Base-by-base conservation (phyloP, 2,888 invertebrate species). In the Nasonovia ribisnigri region DNA sequence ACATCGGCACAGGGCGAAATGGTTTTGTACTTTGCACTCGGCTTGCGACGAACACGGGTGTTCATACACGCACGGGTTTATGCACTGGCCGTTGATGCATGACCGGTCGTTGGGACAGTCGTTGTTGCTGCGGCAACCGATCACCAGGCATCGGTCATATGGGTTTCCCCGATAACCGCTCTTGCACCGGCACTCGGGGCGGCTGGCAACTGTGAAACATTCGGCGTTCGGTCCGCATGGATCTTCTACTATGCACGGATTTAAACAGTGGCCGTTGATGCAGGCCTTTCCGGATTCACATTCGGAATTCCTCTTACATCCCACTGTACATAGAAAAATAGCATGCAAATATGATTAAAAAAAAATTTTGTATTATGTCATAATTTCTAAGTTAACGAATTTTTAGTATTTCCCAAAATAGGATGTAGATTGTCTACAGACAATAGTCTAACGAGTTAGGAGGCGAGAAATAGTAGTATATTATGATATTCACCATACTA, bases 101-200 rank as follows among this genome's bases (percentile, higher is more conserved):
- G 98, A 97, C 95, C 98, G 97, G 95, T 98, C 98, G 89, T 96
- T 96, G 24, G 98, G 98, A 95, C 99, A 99, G 95, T 99, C 98
- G 95, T 97, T 97, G 95, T 98, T 98, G 87, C 98, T 97, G 95
- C 97, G 97, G 95, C 99, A 99, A 94, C 98, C 98, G 94, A 98
- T 97, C 90, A 98, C 97, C 95, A 97, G 96, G 95, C 98, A 98
- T 94, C 97, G 96, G 88, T 97, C 97, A 95, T 97, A 97, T 3
- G 98, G 97, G 96, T 98, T 97, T 93, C 98, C 98, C 95, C 98
- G 96, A 95, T 97, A 98, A 91, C 98, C 98, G 94, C 97, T 97
- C 87, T 97, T 96, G 95, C 99, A 99, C 94, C 97, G 97, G 95
- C 98, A 99, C 95, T 97, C 97, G 0, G 98, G 97, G 60, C 96